Base-by-base conservation (phyloP, 2,888 invertebrate species). In the Polydrusus cervinus region DNA sequence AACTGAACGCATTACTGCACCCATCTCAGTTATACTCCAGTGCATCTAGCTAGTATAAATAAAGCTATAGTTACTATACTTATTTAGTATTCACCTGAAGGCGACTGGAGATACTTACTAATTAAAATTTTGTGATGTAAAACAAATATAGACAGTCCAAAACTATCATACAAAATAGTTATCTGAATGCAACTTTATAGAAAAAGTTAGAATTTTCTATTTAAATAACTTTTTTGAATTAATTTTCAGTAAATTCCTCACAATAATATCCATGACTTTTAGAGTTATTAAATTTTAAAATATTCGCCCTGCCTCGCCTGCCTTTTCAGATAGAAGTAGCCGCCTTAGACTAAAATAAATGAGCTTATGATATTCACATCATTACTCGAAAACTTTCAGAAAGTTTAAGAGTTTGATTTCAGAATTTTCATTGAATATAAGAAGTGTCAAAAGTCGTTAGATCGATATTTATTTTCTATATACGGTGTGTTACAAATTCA, bases 221-320 rank as follows among this genome's bases (percentile, higher is more conserved):
- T 25, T 25, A 60, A 60, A 60, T 6, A 6, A 16, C 38, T 18
- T 5, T 38, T 34, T 34, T 14, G 8, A n/a, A 0, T 10, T 38
- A 3, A 9, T 14, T 60, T 38, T 60, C 40, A 60, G 34, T 38
- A 38, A 60, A 55, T 55, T 55, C 14, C 13, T 13, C 2, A 3
- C 20, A 53, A 55, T 55, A 30, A 55, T 34, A n/a, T 13, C 25
- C 16, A 38, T n/a, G n/a, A 43, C 57, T 13, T 38, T 18, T 18
- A 11, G 14, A 38, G 38, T 3, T 38, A 64, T 64, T 64, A 49
- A 64, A 64, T 45, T 49, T 64, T 25, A 64, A 64, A 20, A 49
- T 49, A 49, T 49, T 47, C 47, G 25, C 18, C 13, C 11, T 30
- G 25, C 30, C 62, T 45, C 47, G 25, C 30, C 62, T 45, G 45